phyloP scores from a whole-genome alignment of 2,113 vertebrate genomes.

The Anhinga rufa region DNA sequence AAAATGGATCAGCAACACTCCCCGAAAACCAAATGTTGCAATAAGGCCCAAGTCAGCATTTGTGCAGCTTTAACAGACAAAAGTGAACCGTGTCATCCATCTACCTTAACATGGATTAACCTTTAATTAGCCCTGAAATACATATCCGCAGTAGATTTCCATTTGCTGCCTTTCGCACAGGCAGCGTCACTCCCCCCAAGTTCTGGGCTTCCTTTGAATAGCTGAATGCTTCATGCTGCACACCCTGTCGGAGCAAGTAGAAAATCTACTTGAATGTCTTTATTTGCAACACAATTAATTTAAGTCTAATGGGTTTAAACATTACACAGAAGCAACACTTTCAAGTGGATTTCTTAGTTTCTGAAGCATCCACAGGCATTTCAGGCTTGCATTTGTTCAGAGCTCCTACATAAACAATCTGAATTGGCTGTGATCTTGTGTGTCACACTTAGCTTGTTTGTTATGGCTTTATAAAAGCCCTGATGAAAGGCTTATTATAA shows the following conservation, averaged over 20 bases:
- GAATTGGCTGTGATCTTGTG: background rate
- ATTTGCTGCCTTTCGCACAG: background rate
- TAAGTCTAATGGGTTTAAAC: background rate
- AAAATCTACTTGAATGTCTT: background rate
- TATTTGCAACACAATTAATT: background rate
- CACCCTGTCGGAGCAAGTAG: background rate
- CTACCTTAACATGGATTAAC: background rate
- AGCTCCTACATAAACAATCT: background rate
- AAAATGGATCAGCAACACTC: background rate
- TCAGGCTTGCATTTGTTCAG: background rate
- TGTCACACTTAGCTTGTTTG: background rate
- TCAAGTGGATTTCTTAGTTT: background rate
- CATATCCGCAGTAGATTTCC: background rate
- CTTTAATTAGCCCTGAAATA: background rate
- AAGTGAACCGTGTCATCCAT: background rate
- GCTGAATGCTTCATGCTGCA: background rate
- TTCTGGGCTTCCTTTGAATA: background rate
- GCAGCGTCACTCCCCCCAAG: background rate
- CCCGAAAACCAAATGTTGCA: background rate
- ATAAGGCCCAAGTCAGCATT: background rate
- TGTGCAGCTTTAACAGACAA: background rate
- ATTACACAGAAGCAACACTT: background rate
- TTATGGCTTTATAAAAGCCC: background rate
- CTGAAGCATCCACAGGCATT: background rate
- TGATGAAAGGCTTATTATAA: background rate